A percentile compares a stretch with the other conserved stretches of the same genome.
Evolutionary conservation across 2,797 vertebrate genomes (phyloP).

Genomic region (Peromyscus attwateri): DNA sequence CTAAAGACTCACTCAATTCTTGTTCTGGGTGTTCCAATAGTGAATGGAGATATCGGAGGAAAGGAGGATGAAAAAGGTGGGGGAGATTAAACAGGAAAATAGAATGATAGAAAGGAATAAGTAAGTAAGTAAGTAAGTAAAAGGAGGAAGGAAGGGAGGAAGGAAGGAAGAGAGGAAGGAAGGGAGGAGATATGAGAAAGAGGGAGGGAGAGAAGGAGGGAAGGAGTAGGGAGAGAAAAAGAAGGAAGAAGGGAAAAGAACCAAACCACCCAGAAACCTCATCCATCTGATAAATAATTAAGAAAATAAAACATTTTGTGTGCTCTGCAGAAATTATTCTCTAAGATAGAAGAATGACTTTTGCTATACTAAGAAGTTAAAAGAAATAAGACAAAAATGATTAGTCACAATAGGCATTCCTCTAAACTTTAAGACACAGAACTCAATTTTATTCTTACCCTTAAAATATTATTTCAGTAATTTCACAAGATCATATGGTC

Average conservation of each 20-base stretch:
- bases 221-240: not conserved
- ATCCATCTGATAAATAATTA: not conserved
- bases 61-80: not conserved
- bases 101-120: not conserved
- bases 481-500: not conserved
- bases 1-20: not conserved
- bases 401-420: not conserved
- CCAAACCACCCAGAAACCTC: not conserved
- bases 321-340: not conserved
- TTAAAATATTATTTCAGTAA: not conserved
- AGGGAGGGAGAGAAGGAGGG: too few relatives aligned
- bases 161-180: rapidly evolving
- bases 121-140: not conserved
- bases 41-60: not conserved
- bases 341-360: not conserved
- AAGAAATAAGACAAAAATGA: not conserved
- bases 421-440: not conserved
- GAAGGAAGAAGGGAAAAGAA: not conserved
- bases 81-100: not conserved
- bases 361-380: not conserved
- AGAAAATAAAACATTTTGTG: conserved; percentile 1
- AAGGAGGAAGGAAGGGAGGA: too few relatives aligned
- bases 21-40: not conserved
- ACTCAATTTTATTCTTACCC: not conserved
- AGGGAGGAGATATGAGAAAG: too few relatives aligned